These are phyloP conservation scores for Anoplius nigerrimus DNA, from an alignment of 2,888 invertebrate genomes.

Conservation along the genomic window DNA sequence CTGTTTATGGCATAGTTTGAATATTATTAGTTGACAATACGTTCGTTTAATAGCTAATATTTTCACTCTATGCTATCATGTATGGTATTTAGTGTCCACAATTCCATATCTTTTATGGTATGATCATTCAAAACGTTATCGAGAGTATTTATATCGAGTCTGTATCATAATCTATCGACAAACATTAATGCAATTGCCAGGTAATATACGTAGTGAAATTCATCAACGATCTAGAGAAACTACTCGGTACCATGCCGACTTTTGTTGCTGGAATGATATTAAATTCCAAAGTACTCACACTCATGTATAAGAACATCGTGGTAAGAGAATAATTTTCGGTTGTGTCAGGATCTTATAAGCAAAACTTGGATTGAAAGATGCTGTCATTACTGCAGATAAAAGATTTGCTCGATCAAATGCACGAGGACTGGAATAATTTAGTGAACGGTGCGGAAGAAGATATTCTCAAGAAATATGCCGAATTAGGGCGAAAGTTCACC, in stretches of 20 bases:
- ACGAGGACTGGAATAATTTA: background rate
- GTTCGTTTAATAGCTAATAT: too few relatives aligned
- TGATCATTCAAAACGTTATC: too few relatives aligned
- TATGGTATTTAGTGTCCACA: too few relatives aligned
- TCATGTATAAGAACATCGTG: background rate
- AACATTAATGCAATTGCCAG: background rate
- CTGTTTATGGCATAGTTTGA: too few relatives aligned
- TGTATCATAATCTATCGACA: background rate
- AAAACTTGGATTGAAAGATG: background rate
- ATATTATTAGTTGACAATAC: too few relatives aligned
- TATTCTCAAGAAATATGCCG: background rate
- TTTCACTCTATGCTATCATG: too few relatives aligned
- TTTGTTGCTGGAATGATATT: background rate
- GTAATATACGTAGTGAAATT: background rate
- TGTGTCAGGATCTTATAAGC: background rate
- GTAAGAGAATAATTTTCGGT: background rate
- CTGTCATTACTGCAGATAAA: background rate
- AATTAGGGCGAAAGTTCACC: background rate
- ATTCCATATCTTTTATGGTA: too few relatives aligned
- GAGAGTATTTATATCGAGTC: background rate
- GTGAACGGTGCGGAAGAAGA: background rate
- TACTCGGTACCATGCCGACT: background rate
- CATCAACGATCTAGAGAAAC: background rate
- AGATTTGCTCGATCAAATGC: background rate
- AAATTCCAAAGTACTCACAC: background rate